Conservation (phyloP, 2,113 vertebrate genomes). For the Tachysurus vachellii region DNA sequence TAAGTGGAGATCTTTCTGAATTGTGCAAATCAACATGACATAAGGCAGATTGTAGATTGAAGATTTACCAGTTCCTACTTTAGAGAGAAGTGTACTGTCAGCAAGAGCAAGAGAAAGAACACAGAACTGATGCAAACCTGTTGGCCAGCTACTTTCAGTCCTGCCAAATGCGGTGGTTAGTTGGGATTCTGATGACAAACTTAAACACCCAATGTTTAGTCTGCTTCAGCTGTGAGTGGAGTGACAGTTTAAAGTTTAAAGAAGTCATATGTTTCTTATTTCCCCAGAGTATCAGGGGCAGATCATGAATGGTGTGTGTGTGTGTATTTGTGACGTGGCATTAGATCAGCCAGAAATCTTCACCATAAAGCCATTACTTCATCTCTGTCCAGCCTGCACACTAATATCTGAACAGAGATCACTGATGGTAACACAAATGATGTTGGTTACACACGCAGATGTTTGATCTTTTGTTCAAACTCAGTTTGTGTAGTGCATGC, state of each 20-base stretch:
- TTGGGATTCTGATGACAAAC: constrained; percentile 21
- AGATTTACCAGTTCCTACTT: constrained; percentile 10
- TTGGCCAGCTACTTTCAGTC: not conserved
- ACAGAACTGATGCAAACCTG: constrained; percentile 7
- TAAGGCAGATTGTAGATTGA: not conserved
- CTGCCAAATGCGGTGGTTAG: not conserved
- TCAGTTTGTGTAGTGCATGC: not conserved
- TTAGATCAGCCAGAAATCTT: constrained; percentile 40
- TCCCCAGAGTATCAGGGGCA: not conserved
- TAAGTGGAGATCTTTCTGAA: not conserved
- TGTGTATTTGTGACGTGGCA: constrained; percentile 27
- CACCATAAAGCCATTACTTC: constrained; percentile 20
- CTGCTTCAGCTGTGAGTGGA: not conserved
- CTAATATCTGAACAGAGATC: not conserved
- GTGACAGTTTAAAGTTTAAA: not conserved
- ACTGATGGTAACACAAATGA: not conserved
- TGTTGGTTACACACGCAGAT: not conserved
- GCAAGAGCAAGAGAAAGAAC: constrained; percentile 6
- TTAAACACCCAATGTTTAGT: constrained; percentile 15
- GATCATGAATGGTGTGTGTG: not conserved
- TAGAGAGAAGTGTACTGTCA: not conserved
- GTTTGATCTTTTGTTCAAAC: constrained; percentile 11
- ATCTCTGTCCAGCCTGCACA: not conserved
- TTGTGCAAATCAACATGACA: not conserved
- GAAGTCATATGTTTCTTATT: constrained; percentile 32